Evolutionary conservation across 1,140 invertebrate species (phyloP).

Genomic region (Zaprionus gabonicus): DNA sequence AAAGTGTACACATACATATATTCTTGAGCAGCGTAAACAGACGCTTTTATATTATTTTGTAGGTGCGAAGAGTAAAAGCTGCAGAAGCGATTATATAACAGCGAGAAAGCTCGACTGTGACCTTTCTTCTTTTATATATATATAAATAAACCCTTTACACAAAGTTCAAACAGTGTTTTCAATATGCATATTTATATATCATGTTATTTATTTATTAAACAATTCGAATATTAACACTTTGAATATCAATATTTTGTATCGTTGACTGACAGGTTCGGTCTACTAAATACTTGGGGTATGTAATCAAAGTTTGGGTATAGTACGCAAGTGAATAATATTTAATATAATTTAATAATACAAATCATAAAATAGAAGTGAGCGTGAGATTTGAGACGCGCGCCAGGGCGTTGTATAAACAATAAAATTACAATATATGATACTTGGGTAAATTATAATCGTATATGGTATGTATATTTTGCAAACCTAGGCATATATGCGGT

Average conservation of each 20-base stretch:
- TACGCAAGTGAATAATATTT: conserved; percentile 39
- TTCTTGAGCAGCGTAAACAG: not conserved
- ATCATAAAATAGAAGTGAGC: conserved; percentile 54
- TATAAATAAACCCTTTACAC: no score
- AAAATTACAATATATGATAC: conserved; percentile 64
- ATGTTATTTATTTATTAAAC: conserved; percentile 80
- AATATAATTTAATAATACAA: conserved; percentile 71
- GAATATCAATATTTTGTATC: conserved; percentile 77
- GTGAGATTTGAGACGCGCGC: conserved; percentile 71
- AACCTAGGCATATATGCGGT: conserved; percentile 18
- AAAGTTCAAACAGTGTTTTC: not conserved
- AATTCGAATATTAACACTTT: conserved; percentile 81
- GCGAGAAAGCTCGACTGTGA: no score
- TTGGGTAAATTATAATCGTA: conserved; percentile 65
- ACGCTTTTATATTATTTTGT: no score
- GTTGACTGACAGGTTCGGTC: conserved; percentile 71
- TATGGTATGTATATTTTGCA: conserved; percentile 62
- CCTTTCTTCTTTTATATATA: no score
- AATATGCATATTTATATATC: conserved; percentile 68
- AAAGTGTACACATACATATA: not conserved
- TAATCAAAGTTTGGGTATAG: conserved; percentile 23
- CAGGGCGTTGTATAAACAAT: conserved; percentile 66
- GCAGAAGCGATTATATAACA: no score
- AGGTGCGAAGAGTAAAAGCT: no score
- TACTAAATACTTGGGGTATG: conserved; percentile 68